Base-by-base conservation (phyloP, 2,888 invertebrate species). In the Autographa gamma region DNA sequence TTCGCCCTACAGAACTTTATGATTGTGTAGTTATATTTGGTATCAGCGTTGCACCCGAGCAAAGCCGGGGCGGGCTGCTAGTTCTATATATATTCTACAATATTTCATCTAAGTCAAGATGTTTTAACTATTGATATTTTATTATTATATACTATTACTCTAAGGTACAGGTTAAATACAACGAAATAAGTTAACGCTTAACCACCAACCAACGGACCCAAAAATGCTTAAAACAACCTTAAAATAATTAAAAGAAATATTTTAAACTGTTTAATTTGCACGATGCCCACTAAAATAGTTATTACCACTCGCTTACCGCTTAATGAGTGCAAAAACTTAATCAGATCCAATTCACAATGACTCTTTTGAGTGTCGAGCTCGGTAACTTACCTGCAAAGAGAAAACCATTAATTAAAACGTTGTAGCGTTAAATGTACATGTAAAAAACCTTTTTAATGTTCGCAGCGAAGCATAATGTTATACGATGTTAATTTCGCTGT, bases 341-440 rank as follows among this genome's bases (percentile, higher is more conserved):
- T 81, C 79, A 61, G 77, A 74, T 76, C 67, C 67, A 68, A 65
- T 58, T 61, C 60, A 60, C 79, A 80, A 83, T 79, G 68, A 70
- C 75, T 68, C 48, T 67, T 75, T 79, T 69, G 69, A 77, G 71
- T 71, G 68, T 70, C 75, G 69, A 75, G 79, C 69, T 68, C 54
- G 74, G 70, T 70, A 63, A 75, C 91, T 87, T 89, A 91, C 91
- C 91, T 91, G 91, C 81, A 89, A 90, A 83, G 70, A 82, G 78
- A 88, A 85, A 79, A 73, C 73, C 69, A 82, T 85, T 84, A 86
- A 88, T 89, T 88, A 88, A 87, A 86, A 79, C 61, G 66, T 71
- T 74, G 59, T 61, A 70, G 58, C 52, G 14, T 8, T 66, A 71
- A 72, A 79, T 62, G 59, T n/a, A 65, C 60, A 32, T 25, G 63